Base-by-base conservation (phyloP, 2,888 invertebrate genomes). In the Griposia aprilina region DNA sequence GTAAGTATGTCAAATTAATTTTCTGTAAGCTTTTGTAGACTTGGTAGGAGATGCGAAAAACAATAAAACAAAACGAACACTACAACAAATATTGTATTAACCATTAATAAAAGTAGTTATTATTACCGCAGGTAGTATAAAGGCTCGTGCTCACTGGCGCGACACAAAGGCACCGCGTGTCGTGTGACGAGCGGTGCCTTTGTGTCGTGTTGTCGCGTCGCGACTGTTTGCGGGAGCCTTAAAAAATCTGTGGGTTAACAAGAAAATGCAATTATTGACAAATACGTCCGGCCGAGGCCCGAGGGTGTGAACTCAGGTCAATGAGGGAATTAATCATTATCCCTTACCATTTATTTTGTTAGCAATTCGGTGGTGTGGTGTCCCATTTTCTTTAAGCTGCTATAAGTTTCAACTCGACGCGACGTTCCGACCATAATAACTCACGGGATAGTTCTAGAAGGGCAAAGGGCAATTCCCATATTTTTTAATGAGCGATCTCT, bases 231-330 rank as follows among this genome's bases (percentile, higher is more conserved):
- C 3, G 30, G 30, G 30, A 36, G 30, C 30, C 30, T 36, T 36
- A 36, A 45, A 73, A 70, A 60, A 20, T 41, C 23, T 41, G 70
- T 71, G 80, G 71, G 36, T 41, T 26, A 66, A 60, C 70, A 87
- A 85, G 89, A 88, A 90, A 91, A 91, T 87, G 91, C 88, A 92
- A 92, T 93, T 92, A 92, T 92, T 90, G 83, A 90, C 91, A 90
- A 92, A 92, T 88, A 90, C 81, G 78, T 78, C 45, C 45, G 71
- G 75, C 74, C 63, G 41, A 77, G 76, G 71, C 74, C 74, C 63
- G 41, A 77, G 76, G 75, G 82, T 80, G 91, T 90, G 76, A 80
- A 90, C 82, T 92, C 92, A 90, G 92, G 92, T 85, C 88, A 81
- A 87, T 89, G 85, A 85, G 89, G 76, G 78, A 89, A 92, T 93